A percentile compares a stretch with the other conserved stretches of the same genome.
Evolutionary conservation across 2,113 vertebrate genomes (phyloP).

Genomic region (Tachuris rubrigastra): DNA sequence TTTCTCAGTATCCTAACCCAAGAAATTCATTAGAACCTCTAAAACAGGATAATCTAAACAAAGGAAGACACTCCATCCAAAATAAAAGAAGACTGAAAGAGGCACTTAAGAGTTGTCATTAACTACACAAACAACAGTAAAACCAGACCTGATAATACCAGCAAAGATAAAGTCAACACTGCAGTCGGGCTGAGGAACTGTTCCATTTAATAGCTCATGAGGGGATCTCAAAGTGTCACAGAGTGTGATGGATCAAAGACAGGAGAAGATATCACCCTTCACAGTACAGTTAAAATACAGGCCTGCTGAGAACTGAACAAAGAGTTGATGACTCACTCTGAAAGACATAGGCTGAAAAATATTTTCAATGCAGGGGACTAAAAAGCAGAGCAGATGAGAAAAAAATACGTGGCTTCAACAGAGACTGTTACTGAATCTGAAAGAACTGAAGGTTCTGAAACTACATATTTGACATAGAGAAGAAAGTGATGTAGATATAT

Average conservation of each 20-base stretch:
- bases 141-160: accelerated
- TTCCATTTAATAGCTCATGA: background rate
- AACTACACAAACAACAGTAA: background rate
- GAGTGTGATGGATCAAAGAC: accelerated
- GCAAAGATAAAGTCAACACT: background rate
- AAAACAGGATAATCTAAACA: background rate
- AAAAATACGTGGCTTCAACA: background rate
- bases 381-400: background rate
- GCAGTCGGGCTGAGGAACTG: accelerated
- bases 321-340: background rate
- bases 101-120: accelerated
- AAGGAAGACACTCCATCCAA: background rate
- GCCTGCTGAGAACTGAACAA: background rate
- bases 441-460: accelerated
- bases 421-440: accelerated
- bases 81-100: background rate
- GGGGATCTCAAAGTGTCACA: accelerated
- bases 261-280: accelerated
- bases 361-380: background rate
- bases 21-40: background rate
- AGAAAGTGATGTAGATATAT: accelerated
- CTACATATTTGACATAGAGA: accelerated
- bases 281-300: accelerated
- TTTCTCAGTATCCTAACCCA: background rate
- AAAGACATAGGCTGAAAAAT: background rate